Conservation (phyloP, 2,888 invertebrate genomes). For the Netelia melanura region DNA sequence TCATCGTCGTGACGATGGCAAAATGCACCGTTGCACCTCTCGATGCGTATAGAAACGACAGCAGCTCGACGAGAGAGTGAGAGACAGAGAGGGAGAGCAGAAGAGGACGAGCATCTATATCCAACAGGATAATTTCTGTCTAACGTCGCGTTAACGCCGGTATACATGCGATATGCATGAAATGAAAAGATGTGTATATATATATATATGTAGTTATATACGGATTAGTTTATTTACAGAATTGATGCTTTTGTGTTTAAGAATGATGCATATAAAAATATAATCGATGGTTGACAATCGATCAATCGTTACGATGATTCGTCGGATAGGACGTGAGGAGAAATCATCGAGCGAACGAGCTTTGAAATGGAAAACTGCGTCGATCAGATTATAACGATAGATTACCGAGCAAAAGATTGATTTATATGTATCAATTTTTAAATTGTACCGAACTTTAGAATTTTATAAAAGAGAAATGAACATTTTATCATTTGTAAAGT, state of each 20-base stretch:
- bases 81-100: no score
- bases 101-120: neutral
- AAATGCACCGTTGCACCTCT: constrained; percentile 63
- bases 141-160: constrained; percentile 42
- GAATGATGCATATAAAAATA: neutral
- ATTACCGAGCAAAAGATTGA: neutral
- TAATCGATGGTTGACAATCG: neutral
- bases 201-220: constrained; percentile 17
- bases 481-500: no score
- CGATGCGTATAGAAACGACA: constrained; percentile 31
- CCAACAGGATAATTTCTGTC: constrained; percentile 44
- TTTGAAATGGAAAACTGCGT: neutral
- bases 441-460: no score
- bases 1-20: constrained; percentile 8
- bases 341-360: neutral
- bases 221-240: neutral
- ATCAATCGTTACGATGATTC: neutral
- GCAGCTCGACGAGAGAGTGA: constrained; percentile 56
- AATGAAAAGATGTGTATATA: constrained; percentile 25
- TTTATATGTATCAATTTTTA: no score
- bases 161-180: constrained; percentile 6
- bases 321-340: neutral
- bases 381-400: neutral
- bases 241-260: neutral
- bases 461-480: no score